Evolutionary conservation across 1,140 invertebrate species (phyloP).

Genomic region (Penaeus indicus): DNA sequence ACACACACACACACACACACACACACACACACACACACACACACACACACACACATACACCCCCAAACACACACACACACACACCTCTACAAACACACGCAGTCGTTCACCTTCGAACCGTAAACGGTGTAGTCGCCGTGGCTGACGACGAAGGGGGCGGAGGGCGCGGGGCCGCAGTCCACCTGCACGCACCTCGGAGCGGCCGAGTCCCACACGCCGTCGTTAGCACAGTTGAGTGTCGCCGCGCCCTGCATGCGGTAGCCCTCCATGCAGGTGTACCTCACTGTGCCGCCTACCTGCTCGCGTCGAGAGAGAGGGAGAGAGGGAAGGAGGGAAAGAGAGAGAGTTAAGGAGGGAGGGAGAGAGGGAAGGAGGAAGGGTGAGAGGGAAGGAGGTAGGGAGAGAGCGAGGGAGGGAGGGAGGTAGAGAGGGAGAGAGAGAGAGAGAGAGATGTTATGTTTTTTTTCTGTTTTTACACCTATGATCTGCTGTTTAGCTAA

Average conservation of each 20-base stretch:
- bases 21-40: too few relatives aligned
- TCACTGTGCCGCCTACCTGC: conserved; percentile 44
- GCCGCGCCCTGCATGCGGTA: conserved; percentile 67
- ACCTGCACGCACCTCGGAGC: conserved; percentile 67
- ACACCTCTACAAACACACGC: background rate
- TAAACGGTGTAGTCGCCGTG: conserved; percentile 51
- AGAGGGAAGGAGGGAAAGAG: background rate
- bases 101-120: conserved; percentile 47
- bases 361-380: background rate
- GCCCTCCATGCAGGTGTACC: conserved; percentile 68
- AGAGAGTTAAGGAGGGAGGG: background rate
- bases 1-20: background rate
- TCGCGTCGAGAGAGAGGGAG: background rate
- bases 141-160: conserved; percentile 38
- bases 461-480: too few relatives aligned
- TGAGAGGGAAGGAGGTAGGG: background rate
- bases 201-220: conserved; percentile 68
- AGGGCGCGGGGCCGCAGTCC: conserved; percentile 63
- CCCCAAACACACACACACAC: background rate
- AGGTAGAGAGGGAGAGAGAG: background rate
- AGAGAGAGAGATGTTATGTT: too few relatives aligned
- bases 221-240: conserved; percentile 64
- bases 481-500: too few relatives aligned
- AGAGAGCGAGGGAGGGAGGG: background rate
- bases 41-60: too few relatives aligned